A percentile compares a stretch with the other conserved stretches of the same genome.
Conservation (phyloP, 2,888 invertebrate genomes). For the Marronus borbonicus region DNA sequence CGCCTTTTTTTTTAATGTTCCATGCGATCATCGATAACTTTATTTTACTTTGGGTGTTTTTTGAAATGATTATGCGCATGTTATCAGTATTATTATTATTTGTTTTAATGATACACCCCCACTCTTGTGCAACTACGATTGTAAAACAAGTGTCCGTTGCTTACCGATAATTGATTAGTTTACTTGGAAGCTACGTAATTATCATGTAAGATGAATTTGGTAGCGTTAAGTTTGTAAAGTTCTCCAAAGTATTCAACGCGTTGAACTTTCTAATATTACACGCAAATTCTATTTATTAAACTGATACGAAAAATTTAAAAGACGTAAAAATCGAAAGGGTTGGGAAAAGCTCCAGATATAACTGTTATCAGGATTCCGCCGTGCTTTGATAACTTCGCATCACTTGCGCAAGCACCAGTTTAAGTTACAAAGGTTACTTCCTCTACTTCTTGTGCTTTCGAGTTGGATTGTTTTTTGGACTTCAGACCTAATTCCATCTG, state of each 20-base stretch:
- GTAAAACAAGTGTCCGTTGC: slow-evolving; percentile 63
- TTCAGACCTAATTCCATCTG: too few species aligned
- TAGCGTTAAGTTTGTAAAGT: background rate
- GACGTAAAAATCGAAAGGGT: too few species aligned
- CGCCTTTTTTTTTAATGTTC: too few species aligned
- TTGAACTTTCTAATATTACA: slow-evolving; percentile 37
- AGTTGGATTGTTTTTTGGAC: too few species aligned
- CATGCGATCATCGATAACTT: slow-evolving; percentile 14
- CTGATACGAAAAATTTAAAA: too few species aligned
- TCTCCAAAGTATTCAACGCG: slow-evolving; percentile 12
- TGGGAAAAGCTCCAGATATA: too few species aligned
- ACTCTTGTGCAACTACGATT: slow-evolving; percentile 49
- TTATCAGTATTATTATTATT: background rate
- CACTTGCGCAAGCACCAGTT: too few species aligned
- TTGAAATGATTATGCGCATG: slow-evolving; percentile 28
- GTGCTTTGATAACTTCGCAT: too few species aligned
- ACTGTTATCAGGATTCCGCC: too few species aligned
- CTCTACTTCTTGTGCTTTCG: too few species aligned
- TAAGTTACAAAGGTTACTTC: too few species aligned
- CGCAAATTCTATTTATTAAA: slow-evolving; percentile 30
- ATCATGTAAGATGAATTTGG: too few species aligned
- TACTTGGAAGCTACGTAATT: slow-evolving; percentile 9
- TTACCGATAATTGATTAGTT: slow-evolving; percentile 59
- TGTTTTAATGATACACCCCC: slow-evolving; percentile 16
- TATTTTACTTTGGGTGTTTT: background rate